A percentile compares a stretch with the other conserved stretches of the same genome.
Evolutionary conservation across 2,888 invertebrate species (phyloP).

Genomic region (Andrena fulva): DNA sequence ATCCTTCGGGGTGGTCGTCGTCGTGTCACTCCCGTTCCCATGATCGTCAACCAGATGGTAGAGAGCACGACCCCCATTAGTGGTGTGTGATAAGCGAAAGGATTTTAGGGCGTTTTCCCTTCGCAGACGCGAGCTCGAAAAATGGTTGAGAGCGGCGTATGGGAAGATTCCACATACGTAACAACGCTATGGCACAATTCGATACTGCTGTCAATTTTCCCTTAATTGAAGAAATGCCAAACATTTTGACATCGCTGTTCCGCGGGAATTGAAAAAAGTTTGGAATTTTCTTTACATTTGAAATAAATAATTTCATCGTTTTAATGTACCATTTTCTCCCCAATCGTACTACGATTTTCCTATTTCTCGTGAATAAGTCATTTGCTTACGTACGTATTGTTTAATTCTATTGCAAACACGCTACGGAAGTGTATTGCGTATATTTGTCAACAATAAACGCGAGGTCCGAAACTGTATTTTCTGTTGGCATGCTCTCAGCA

Average conservation of each 20-base stretch:
- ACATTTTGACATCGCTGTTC: neutral
- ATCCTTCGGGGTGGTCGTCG: too few species aligned
- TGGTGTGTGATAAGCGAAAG: too few species aligned
- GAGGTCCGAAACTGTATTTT: conserved; percentile 25
- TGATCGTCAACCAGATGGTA: too few species aligned
- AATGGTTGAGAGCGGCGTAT: too few species aligned
- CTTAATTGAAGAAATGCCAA: conserved; percentile 9
- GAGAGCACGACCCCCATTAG: too few species aligned
- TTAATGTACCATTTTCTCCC: neutral
- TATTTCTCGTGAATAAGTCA: neutral
- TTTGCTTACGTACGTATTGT: neutral
- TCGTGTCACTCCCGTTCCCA: too few species aligned
- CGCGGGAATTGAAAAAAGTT: neutral
- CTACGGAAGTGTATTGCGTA: conserved; percentile 5
- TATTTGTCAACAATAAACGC: conserved; percentile 42
- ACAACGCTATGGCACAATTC: neutral
- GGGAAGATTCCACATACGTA: too few species aligned
- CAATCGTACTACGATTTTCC: neutral
- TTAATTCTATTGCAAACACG: neutral
- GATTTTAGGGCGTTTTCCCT: too few species aligned
- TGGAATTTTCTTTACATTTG: neutral
- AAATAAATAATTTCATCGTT: neutral
- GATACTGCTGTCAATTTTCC: neutral
- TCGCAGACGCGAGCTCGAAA: too few species aligned
- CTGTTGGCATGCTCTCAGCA: conserved; percentile 37